Evolutionary conservation across 2,888 invertebrate genomes (phyloP).

Genomic region (Dynastes hyllus): DNA sequence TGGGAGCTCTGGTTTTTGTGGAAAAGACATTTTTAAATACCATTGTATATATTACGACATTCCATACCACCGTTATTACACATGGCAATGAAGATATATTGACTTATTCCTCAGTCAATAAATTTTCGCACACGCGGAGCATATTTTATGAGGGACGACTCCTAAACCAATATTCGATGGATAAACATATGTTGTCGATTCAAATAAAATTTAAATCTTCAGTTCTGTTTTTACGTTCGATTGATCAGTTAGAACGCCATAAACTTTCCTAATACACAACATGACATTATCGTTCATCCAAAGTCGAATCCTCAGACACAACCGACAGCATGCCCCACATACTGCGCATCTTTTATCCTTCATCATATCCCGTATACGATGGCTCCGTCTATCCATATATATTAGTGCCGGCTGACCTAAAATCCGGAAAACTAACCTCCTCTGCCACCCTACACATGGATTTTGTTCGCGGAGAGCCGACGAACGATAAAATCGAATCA

Average conservation of each 20-base stretch:
- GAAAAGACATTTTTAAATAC: no score
- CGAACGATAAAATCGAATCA: conserved; percentile 41
- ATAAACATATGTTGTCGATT: no score
- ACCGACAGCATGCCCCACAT: background rate
- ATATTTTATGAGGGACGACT: no score
- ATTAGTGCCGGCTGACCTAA: conserved; percentile 43
- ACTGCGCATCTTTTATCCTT: background rate
- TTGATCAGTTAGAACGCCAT: background rate
- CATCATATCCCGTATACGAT: background rate
- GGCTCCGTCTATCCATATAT: conserved; percentile 6
- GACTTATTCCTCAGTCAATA: no score
- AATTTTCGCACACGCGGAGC: no score
- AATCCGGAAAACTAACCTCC: conserved; percentile 43
- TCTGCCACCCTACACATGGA: background rate
- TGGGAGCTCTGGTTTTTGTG: no score
- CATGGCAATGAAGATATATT: no score
- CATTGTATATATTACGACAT: no score
- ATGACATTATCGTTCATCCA: background rate
- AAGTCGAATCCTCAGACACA: conserved; percentile 15
- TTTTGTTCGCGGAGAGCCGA: background rate
- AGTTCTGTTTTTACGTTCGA: background rate
- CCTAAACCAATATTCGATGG: no score
- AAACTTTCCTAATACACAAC: conserved; percentile 1
- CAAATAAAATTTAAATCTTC: no score
- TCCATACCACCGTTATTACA: no score